phyloP scores from a whole-genome alignment of 2,797 vertebrate species.

The Falco naumanni region DNA sequence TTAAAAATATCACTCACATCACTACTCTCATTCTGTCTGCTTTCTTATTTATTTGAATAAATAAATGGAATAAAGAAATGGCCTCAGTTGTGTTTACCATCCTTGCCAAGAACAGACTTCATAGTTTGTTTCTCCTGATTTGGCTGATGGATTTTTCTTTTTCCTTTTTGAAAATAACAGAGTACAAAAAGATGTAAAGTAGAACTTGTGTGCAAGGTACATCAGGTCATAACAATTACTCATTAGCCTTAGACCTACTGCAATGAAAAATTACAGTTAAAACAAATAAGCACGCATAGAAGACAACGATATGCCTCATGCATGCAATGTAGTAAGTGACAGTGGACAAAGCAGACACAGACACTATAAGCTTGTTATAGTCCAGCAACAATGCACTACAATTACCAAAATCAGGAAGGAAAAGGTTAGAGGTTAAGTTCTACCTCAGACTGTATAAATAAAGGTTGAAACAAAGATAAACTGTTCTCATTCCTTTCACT shows the following conservation, averaged over 20 bases:
- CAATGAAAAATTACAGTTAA: neutral
- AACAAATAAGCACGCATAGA: neutral
- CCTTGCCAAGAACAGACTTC: neutral
- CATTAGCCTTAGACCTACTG: neutral
- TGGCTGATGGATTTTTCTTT: neutral
- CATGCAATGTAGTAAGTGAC: neutral
- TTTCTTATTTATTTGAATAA: constrained; percentile 32
- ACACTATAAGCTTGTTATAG: neutral
- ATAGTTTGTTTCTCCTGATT: neutral
- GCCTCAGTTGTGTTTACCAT: neutral
- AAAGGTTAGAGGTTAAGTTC: neutral
- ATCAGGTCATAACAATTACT: neutral
- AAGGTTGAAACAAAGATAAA: neutral
- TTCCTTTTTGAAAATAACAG: neutral
- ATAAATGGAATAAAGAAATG: neutral
- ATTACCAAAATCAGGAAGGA: neutral
- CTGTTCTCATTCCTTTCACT: neutral
- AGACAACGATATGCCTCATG: neutral
- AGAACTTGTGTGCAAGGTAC: neutral
- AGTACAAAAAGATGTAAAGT: neutral
- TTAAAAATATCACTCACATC: neutral
- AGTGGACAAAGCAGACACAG: neutral
- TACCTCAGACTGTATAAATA: neutral
- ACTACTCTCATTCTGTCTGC: neutral
- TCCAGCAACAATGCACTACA: neutral